Percentiles rank a stretch among this genome's conserved stretches.
Evolutionary conservation across 2,113 vertebrate species (phyloP).

Genomic region (Perccottus glenii): DNA sequence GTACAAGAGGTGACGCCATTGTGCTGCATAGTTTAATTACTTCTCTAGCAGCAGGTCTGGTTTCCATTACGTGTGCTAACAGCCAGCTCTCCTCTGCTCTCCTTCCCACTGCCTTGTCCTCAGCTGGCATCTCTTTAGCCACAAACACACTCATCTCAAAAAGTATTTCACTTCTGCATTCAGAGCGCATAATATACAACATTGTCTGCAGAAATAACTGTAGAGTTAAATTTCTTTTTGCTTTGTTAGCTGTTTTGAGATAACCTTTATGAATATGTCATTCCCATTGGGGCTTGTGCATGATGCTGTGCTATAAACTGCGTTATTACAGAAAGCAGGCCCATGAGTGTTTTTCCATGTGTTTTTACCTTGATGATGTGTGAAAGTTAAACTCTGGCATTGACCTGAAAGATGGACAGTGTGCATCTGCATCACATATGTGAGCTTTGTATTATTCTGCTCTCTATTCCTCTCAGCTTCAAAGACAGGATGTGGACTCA

Average conservation of each 20-base stretch:
- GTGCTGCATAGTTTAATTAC: slow-evolving; percentile 68
- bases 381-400: slow-evolving; percentile 33
- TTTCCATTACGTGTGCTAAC: slow-evolving; percentile 69
- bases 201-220: neutral
- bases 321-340: slow-evolving; percentile 42
- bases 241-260: slow-evolving; percentile 3
- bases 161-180: slow-evolving; percentile 27
- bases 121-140: slow-evolving; percentile 59
- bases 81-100: slow-evolving; percentile 56
- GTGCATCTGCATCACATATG: slow-evolving; percentile 3
- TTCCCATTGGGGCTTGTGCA: slow-evolving; percentile 43
- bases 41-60: slow-evolving; percentile 60
- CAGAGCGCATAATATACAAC: slow-evolving; percentile 1
- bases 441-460: slow-evolving; percentile 8
- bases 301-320: slow-evolving; percentile 43
- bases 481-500: slow-evolving; percentile 53
- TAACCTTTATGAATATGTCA: slow-evolving; percentile 31
- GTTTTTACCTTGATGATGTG: slow-evolving; percentile 28
- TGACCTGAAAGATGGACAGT: slow-evolving; percentile 23
- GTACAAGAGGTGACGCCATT: slow-evolving; percentile 65
- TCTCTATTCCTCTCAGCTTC: slow-evolving; percentile 16
- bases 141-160: slow-evolving; percentile 39
- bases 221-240: slow-evolving; percentile 1
- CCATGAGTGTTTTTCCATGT: slow-evolving; percentile 37
- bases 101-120: slow-evolving; percentile 62